Evolutionary conservation across 2,888 invertebrate genomes (phyloP), one percentile per base, ranked within the genome.

Genomic region (Hetaerina titia): DNA sequence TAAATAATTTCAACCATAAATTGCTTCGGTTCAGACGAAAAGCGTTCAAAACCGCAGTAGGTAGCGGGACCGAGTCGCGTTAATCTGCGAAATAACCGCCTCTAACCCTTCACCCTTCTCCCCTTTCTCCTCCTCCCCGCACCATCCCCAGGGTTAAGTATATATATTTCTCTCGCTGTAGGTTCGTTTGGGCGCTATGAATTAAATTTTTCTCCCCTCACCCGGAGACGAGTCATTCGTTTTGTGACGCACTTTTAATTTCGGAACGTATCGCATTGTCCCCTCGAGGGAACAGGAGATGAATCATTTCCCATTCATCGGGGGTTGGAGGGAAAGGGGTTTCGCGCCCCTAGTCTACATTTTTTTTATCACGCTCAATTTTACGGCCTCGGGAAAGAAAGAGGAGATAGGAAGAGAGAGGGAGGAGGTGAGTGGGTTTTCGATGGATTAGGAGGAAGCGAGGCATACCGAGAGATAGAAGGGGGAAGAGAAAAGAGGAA

Each of bases 281-380:
- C 31, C 11, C 81, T 11, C 81, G 13, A 31, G 81, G n/a, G n/a
- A 81, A 13, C 81, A 9, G 6, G n/a, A 81, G 22, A 81, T 81
- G 81, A 81, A 81, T 81, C 25, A 81, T 81, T 81, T 81, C 31
- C 74, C 25, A 81, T 31, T 81, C 81, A 81, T 81, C 31, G 25
- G 81, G 60, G 13, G 60, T 31, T 31, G 31, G 81, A 31, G 31
- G 9, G 25, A 81, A 25, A 31, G 81, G 81, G 45, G 45, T 45
- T 45, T 45, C 45, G 45, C 45, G 45, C 45, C 45, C 45, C 81
- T 9, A 31, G 81, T 6, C 13, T 1, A 25, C 31, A 31, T 22
- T 25, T 81, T 81, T 31, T 81, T 81, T 31, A 81, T 81, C 31
- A 31, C 31, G 13, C 81, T 81, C 31, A 31, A 31, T 81, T 81